Percentiles rank a stretch among this genome's conserved stretches.
Evolutionary conservation across 2,797 vertebrate species (phyloP).

Genomic region (Bothrops alternatus): DNA sequence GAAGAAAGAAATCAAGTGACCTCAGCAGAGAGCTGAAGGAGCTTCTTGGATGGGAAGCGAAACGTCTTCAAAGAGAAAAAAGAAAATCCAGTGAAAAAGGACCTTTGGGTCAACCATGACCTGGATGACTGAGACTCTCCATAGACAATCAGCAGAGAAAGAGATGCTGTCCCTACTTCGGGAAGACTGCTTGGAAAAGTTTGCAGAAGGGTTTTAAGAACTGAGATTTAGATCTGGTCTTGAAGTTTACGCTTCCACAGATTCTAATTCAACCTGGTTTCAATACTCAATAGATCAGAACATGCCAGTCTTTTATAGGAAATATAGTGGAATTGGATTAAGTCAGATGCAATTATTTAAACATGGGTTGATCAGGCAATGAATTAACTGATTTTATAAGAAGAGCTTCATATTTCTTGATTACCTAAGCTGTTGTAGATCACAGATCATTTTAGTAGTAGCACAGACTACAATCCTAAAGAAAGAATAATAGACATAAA

Average conservation of each 20-base stretch:
- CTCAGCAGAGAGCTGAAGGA: no score
- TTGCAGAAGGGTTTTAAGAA: background rate
- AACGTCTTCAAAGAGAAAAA: no score
- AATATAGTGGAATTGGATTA: no score
- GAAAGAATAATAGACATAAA: background rate
- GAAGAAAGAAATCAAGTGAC: background rate
- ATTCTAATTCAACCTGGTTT: background rate
- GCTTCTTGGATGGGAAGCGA: no score
- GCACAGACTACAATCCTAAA: background rate
- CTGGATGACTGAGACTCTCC: no score
- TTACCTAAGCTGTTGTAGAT: background rate
- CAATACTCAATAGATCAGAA: background rate
- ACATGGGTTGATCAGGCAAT: no score
- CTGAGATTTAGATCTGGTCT: background rate
- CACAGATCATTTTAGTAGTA: background rate
- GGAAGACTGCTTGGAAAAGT: background rate
- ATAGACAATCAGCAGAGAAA: no score
- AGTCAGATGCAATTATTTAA: background rate
- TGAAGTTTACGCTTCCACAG: background rate
- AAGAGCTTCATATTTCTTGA: background rate
- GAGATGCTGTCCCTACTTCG: background rate
- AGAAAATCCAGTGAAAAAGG: no score
- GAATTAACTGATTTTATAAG: background rate
- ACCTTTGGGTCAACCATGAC: no score
- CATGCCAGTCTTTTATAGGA: no score